Evolutionary conservation across 2,888 invertebrate species (phyloP).

Genomic region (Xanthostigma xanthostigma): DNA sequence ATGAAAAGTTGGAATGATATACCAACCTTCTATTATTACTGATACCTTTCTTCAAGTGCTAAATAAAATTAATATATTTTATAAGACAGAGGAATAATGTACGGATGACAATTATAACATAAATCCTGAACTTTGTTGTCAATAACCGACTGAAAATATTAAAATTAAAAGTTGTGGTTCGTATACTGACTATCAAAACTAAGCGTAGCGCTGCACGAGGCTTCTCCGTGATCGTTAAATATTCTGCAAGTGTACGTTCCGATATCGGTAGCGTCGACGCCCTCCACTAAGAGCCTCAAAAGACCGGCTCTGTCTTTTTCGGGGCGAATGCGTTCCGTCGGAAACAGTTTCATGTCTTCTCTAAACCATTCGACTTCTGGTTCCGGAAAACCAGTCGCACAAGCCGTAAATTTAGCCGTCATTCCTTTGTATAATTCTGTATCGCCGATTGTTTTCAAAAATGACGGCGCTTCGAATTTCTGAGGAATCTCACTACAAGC

Average conservation of each 20-base stretch:
- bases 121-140: too few species aligned
- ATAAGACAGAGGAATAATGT: too few species aligned
- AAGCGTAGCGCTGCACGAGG: constrained; percentile 61
- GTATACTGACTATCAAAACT: constrained; percentile 58
- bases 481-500: constrained; percentile 48
- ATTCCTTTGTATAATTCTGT: constrained; percentile 75
- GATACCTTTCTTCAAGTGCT: too few species aligned
- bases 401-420: constrained; percentile 87
- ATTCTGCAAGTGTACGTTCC: constrained; percentile 74
- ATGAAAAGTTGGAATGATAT: too few species aligned
- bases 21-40: too few species aligned
- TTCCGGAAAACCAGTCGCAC: constrained; percentile 73
- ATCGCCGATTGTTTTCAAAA: constrained; percentile 80
- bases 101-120: too few species aligned
- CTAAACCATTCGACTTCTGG: constrained; percentile 81
- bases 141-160: too few species aligned
- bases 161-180: too few species aligned
- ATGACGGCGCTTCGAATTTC: constrained; percentile 70
- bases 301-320: constrained; percentile 72
- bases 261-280: constrained; percentile 64
- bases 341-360: constrained; percentile 62
- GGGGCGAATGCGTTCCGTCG: constrained; percentile 67
- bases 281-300: constrained; percentile 63
- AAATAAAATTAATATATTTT: too few species aligned
- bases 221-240: constrained; percentile 73